phyloP scores from a whole-genome alignment of 2,888 invertebrate species.

The Patella pellucida region DNA sequence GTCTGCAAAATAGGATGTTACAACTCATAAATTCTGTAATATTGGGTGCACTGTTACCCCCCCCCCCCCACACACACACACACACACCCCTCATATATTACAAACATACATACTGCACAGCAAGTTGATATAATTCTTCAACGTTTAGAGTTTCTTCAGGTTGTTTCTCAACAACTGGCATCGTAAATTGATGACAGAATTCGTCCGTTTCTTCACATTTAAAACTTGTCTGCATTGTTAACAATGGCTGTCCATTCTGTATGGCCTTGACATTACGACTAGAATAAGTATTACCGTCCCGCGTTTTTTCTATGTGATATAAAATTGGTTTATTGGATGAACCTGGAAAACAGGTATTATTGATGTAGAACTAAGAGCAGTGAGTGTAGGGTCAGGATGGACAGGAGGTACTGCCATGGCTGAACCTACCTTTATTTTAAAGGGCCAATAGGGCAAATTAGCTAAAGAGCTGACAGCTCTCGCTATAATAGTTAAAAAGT shows the following conservation, averaged over 20 bases:
- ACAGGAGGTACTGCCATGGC: not conserved
- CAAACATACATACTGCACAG: slow-evolving; percentile 34
- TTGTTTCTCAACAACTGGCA: slow-evolving; percentile 68
- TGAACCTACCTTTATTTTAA: no score
- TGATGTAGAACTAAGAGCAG: slow-evolving; percentile 4
- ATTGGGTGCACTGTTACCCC: no score
- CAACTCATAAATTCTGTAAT: no score
- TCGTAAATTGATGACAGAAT: slow-evolving; percentile 66
- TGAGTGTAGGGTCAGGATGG: not conserved
- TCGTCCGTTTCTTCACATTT: slow-evolving; percentile 60
- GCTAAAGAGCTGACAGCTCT: no score
- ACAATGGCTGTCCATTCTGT: slow-evolving; percentile 70
- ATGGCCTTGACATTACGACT: slow-evolving; percentile 70
- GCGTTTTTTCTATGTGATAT: slow-evolving; percentile 70
- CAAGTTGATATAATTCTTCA: slow-evolving; percentile 43
- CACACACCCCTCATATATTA: slow-evolving; percentile 20
- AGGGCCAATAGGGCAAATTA: no score
- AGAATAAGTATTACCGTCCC: slow-evolving; percentile 70
- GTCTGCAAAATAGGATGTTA: no score
- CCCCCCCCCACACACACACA: slow-evolving; percentile 19
- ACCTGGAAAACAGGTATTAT: slow-evolving; percentile 40
- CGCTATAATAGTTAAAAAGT: no score
- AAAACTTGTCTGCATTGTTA: slow-evolving; percentile 69
- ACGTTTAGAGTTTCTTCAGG: slow-evolving; percentile 63
- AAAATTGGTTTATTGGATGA: slow-evolving; percentile 65